Percentiles rank a stretch among this genome's conserved stretches.
These are phyloP conservation scores for Plebejus melissa DNA, from an alignment of 2,888 invertebrate genomes.

Conservation along the genomic window DNA sequence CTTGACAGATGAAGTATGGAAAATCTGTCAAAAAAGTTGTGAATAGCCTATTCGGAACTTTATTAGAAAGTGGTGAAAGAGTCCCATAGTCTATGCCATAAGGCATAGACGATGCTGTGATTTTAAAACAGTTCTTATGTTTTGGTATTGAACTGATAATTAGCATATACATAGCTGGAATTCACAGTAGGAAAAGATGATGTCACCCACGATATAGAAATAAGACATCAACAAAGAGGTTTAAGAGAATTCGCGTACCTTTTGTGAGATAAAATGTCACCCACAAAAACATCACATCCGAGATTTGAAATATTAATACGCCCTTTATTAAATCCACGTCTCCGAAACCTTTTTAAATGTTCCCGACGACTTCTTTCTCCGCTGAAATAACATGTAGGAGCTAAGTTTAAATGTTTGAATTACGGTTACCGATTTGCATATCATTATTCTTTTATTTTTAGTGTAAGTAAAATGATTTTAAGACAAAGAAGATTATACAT, in stretches of 20 bases:
- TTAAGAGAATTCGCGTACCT: neutral
- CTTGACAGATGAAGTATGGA: too few species aligned
- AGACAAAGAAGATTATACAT: neutral
- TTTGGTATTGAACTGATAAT: too few species aligned
- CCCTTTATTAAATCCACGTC: constrained; percentile 10
- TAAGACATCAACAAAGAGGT: neutral
- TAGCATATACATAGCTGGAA: too few species aligned
- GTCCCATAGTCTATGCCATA: too few species aligned
- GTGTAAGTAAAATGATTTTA: neutral
- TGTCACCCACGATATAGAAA: neutral
- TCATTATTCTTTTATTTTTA: neutral
- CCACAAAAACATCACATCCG: neutral
- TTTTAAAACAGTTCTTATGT: too few species aligned
- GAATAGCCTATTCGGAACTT: too few species aligned
- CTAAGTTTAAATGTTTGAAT: constrained; percentile 10
- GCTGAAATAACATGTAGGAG: neutral
- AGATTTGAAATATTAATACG: constrained; percentile 6
- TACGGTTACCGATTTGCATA: constrained; percentile 7
- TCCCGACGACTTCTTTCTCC: neutral
- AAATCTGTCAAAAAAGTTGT: too few species aligned
- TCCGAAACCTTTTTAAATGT: neutral
- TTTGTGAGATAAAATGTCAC: constrained; percentile 9
- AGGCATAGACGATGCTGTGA: too few species aligned
- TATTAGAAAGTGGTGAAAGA: too few species aligned
- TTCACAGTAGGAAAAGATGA: neutral